Evolutionary conservation across 1,140 invertebrate species (phyloP).

Genomic region (Lordiphosa collinella): DNA sequence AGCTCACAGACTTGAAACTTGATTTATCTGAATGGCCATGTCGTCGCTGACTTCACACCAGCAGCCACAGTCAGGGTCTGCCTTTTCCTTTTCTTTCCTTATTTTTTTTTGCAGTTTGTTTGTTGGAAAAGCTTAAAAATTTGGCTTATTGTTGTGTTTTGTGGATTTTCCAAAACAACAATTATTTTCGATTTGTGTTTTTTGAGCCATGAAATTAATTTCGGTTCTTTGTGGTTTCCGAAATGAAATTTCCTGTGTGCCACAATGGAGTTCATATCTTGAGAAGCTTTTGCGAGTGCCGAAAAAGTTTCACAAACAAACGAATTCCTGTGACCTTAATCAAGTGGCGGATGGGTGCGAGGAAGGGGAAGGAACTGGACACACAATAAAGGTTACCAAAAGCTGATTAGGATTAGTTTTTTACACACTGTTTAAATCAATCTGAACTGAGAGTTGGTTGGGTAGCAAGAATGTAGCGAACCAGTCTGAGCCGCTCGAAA

Average conservation of each 20-base stretch:
- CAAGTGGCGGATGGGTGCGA: conserved; percentile 14
- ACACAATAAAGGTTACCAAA: not conserved
- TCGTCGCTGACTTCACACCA: conserved; percentile 27
- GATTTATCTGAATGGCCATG: conserved; percentile 13
- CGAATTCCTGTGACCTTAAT: conserved; percentile 33
- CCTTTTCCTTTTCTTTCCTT: not conserved
- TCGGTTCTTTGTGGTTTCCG: conserved; percentile 27
- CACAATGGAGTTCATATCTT: too few species aligned
- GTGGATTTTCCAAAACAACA: conserved; percentile 34
- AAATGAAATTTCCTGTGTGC: not conserved
- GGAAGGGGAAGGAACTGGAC: not conserved
- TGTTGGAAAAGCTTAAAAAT: conserved; percentile 32
- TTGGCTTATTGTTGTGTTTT: conserved; percentile 29
- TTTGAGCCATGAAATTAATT: conserved; percentile 72
- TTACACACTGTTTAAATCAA: not conserved
- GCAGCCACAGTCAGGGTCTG: not conserved
- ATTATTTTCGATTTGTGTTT: conserved; percentile 65
- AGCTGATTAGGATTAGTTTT: conserved; percentile 3
- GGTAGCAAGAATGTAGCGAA: too few species aligned
- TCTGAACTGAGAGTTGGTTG: too few species aligned
- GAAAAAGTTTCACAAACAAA: conserved; percentile 44
- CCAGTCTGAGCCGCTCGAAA: too few species aligned
- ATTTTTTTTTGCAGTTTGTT: conserved; percentile 16
- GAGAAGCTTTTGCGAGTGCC: too few species aligned
- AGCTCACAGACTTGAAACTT: not conserved